Base-by-base conservation (phyloP, 2,113 vertebrate species). In the Callocephalon fimbriatum region DNA sequence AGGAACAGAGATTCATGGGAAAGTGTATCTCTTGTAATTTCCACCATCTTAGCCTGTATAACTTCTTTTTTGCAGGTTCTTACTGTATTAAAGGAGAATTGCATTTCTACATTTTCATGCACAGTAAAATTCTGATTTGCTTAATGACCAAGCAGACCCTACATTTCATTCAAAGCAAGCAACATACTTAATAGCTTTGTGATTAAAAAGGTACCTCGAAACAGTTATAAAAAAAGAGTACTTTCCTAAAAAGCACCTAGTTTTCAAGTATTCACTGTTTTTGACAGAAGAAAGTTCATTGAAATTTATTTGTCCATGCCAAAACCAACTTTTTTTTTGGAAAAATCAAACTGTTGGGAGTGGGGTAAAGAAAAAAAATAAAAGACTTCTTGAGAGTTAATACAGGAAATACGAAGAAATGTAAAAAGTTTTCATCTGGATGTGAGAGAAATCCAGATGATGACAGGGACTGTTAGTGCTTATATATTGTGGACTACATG, bases 151-250 rank as follows among this genome's bases (percentile, higher is more conserved):
- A 47, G 40, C 5, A 38, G 32, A 68, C 3, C 5, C 10, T 61
- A 18, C 4, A 20, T 56, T 83, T 56, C 4, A 59, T 47, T 73
- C 10, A 70, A 63, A 89, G 6, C 5, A 83, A 82, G 25, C 32
- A 48, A 89, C 3, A 27, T 8, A 13, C 1, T 53, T 71, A 9
- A 5, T 15, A 44, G 2, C 20, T 61, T 68, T 51, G 7, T 22
- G 2, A 68, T 72, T 75, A 15, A 83, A 85, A 83, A n/a, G 5
- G 14, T 44, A 44, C 12, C 8, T 75, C 67, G 18, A 63, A 83
- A 48, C 0, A 0, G 6, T 40, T 86, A 27, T 25, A n/a, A 53
- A 26, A 53, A 26, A 53, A 25, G 5, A 45, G 2, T 21, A 14
- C 12, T 83, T 88, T 63, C 37, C 13, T 54, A 54, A 79, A 86